These are phyloP conservation scores for Callopanchax toddi DNA, from an alignment of 2,113 vertebrate species.

Conservation along the genomic window DNA sequence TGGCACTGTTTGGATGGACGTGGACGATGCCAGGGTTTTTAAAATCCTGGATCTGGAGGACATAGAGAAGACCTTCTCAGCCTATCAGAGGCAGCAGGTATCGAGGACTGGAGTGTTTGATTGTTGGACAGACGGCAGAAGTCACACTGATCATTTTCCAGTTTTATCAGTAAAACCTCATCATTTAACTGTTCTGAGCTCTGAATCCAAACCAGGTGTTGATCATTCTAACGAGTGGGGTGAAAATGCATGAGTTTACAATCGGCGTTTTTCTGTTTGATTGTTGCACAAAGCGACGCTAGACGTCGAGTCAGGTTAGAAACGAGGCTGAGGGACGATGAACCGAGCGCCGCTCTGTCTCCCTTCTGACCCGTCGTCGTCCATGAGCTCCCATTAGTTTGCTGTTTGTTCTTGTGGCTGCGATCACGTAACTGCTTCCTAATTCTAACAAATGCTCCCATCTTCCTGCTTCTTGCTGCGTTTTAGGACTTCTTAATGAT, in stretches of 20 bases:
- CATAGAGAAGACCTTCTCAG: constrained; percentile 96
- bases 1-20: constrained; percentile 92
- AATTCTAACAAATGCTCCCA: constrained; percentile 85
- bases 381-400: constrained; percentile 54
- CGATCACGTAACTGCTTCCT: constrained; percentile 88
- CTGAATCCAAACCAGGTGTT: no score
- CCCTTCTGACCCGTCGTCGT: constrained; percentile 15
- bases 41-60: constrained; percentile 94
- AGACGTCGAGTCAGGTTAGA: no score
- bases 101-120: no score
- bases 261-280: no score
- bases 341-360: constrained; percentile 25
- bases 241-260: no score
- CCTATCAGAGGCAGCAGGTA: constrained; percentile 99
- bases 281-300: no score
- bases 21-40: constrained; percentile 92
- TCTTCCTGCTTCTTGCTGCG: constrained; percentile 96
- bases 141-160: no score
- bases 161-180: no score
- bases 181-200: no score
- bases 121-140: no score
- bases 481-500: constrained; percentile 99
- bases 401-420: constrained; percentile 76
- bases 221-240: no score
- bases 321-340: neutral